These are phyloP conservation scores for Streptopelia turtur DNA, from an alignment of 2,797 vertebrate genomes.

Conservation along the genomic window DNA sequence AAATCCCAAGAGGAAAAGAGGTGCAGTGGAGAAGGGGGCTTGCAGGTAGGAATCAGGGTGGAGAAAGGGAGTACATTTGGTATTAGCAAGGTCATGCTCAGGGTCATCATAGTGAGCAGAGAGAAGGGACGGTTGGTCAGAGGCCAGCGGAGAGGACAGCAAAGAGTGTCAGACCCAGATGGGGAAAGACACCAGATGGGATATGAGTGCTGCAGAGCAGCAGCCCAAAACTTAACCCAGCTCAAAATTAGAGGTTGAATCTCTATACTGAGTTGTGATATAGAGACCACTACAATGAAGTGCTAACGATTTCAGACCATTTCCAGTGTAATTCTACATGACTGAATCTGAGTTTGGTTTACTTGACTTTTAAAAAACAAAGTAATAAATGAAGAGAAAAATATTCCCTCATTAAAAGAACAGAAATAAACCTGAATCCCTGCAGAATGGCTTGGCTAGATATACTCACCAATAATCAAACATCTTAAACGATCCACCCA, in stretches of 20 bases:
- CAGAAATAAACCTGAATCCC: background rate
- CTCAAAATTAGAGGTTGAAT: background rate
- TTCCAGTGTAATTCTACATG: background rate
- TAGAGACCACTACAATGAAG: background rate
- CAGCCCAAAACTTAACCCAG: background rate
- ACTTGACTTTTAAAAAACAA: background rate
- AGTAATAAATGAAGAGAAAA: background rate
- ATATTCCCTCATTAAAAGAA: background rate
- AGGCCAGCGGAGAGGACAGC: background rate
- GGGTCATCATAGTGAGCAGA: no score
- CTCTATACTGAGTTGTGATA: background rate
- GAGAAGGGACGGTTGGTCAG: accelerated
- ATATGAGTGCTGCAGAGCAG: background rate
- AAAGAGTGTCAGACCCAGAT: background rate
- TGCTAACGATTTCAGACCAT: background rate
- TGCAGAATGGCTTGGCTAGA: background rate
- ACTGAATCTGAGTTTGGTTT: background rate
- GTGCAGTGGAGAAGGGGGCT: accelerated
- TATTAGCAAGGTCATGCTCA: background rate
- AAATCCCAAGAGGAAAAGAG: background rate
- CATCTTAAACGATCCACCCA: background rate
- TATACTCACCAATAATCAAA: background rate
- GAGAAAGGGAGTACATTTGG: accelerated
- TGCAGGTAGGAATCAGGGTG: background rate
- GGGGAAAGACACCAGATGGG: background rate